Conservation (phyloP, 2,888 invertebrate genomes). For the Dysmachus trigonus region DNA sequence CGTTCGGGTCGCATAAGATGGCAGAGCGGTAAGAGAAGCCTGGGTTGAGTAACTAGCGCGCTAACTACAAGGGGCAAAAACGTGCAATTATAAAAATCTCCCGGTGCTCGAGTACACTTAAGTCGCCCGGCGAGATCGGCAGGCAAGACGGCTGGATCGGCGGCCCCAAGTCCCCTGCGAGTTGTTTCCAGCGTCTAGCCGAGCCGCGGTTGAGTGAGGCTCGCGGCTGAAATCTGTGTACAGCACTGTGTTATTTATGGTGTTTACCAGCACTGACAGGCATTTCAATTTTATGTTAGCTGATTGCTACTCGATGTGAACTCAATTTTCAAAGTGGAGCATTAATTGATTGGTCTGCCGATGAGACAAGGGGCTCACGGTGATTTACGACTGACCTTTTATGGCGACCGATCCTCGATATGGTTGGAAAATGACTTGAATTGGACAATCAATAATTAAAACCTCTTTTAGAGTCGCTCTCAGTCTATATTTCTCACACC, state of each 20-base stretch:
- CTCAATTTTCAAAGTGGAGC: constrained; percentile 42
- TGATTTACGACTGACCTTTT: constrained; percentile 39
- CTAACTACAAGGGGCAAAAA: constrained; percentile 13
- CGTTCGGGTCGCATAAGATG: neutral
- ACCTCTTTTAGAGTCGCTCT: neutral
- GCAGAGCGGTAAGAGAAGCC: neutral
- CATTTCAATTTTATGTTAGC: constrained; percentile 35
- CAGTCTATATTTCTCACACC: constrained; percentile 34
- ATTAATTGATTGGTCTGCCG: constrained; percentile 40
- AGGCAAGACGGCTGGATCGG: neutral
- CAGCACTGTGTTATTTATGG: constrained; percentile 37
- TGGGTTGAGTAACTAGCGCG: constrained; percentile 21
- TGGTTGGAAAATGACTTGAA: constrained; percentile 5
- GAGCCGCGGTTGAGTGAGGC: neutral
- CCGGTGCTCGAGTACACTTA: constrained; percentile 4
- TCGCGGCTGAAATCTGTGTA: constrained; percentile 19
- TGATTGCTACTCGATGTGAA: constrained; percentile 42
- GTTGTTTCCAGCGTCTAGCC: neutral
- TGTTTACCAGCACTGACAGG: constrained; percentile 39
- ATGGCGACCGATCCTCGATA: constrained; percentile 5
- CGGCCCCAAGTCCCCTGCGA: neutral
- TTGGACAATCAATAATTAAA: constrained; percentile 34
- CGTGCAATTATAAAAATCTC: constrained; percentile 36
- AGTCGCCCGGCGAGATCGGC: neutral
- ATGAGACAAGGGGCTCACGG: constrained; percentile 23